Evolutionary conservation across 2,888 invertebrate genomes (phyloP), one percentile per base, ranked within the genome.

Genomic region (Dicranocentrus wangi): DNA sequence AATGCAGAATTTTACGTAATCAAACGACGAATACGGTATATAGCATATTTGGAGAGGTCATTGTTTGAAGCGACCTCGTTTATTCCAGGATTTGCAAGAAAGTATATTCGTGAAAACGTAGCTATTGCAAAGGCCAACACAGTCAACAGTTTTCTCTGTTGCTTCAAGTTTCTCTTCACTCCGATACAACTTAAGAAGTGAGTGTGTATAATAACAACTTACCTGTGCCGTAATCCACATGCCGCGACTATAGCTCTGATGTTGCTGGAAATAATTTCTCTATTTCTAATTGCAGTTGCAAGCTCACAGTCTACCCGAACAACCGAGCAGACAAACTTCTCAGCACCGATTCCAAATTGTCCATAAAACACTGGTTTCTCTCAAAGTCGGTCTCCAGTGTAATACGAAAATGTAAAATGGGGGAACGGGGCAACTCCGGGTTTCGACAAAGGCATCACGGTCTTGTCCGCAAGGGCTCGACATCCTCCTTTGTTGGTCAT

Each of bases 1-100:
- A 77, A 84, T 32, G 81, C 84, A 19, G 83, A 84, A 66, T 77
- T 82, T 1, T 82, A 80, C 27, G 84, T 84, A n/a, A 83, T 84
- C 27, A 79, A 81, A 39, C 63, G 84, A 17, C 55, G 83, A 15
- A 84, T 84, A 39, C 63, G 80, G 10, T 84, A 84, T 65, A 73
- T 83, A n/a, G 79, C 75, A 0, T 84, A 83, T 43, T 63, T 84
- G 39, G 84, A 84, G 53, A 82, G 78, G 23, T 75, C 73, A 0
- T 53, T 77, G 32, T 84, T 69, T 66, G 55, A 83, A 23, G 76
- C 61, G 0, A 84, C 84, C 0, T 32, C 47, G 15, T 77, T 76
- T 21, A 8, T 77, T 21, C 84, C 84, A 13, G 15, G 19, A 10
- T n/a, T 66, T 1, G 1, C 80, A 1, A 61, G 58, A 75, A 70